These are phyloP conservation scores for Isichthys henryi DNA, from an alignment of 2,113 vertebrate genomes.

Conservation along the genomic window DNA sequence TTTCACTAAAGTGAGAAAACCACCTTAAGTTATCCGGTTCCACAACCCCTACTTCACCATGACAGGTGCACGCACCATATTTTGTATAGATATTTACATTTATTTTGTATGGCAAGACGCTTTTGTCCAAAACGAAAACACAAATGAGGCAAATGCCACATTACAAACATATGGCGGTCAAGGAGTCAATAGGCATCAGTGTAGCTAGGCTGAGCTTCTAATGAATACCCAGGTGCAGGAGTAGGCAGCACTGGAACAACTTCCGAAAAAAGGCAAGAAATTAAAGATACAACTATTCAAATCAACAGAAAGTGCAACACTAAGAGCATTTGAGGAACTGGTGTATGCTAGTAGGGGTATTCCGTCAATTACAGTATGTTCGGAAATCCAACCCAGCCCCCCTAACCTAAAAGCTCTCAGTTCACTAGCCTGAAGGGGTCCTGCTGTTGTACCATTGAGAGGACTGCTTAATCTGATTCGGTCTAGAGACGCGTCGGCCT, in stretches of 20 bases:
- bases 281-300: not conserved
- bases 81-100: not conserved
- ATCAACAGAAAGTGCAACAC: not conserved
- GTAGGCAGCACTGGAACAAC: not conserved
- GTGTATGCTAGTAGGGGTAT: not conserved
- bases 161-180: not conserved
- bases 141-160: not conserved
- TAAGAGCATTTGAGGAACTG: not conserved
- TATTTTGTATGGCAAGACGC: not conserved
- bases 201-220: not conserved
- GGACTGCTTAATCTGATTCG: not conserved
- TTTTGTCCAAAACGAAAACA: not conserved
- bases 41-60: not conserved
- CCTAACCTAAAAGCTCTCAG: not conserved
- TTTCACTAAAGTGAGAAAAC: slow-evolving; percentile 16
- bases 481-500: not conserved
- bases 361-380: not conserved
- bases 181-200: not conserved
- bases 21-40: not conserved
- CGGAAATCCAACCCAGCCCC: not conserved
- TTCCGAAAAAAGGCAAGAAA: not conserved
- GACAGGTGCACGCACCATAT: not conserved
- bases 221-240: not conserved
- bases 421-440: not conserved
- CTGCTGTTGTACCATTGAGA: not conserved